Conservation (phyloP, 2,113 vertebrate genomes). For the Sinocyclocheilus anophthalmus region DNA sequence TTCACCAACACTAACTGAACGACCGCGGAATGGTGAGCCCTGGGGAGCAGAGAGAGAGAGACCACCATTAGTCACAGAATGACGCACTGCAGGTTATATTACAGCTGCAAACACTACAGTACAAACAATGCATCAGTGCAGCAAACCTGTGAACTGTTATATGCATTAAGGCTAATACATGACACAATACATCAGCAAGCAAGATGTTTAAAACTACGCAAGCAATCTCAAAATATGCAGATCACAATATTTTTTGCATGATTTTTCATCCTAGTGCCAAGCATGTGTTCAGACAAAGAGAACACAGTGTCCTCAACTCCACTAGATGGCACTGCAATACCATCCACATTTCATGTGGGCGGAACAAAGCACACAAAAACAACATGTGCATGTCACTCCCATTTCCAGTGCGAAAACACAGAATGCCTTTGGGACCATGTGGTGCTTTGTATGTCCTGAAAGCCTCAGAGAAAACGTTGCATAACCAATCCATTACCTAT, state of each 20-base stretch:
- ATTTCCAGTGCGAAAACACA: background rate
- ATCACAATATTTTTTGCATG: background rate
- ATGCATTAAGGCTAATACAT: background rate
- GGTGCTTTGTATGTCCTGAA: background rate
- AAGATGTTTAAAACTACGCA: too few species aligned
- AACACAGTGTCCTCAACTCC: conserved; percentile 38
- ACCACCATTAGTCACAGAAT: background rate
- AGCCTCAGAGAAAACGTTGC: background rate
- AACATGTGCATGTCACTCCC: conserved; percentile 26
- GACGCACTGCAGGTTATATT: background rate
- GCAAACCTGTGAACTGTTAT: background rate
- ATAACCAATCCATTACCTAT: background rate
- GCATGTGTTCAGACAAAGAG: conserved; percentile 26
- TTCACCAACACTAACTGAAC: conserved; percentile 88
- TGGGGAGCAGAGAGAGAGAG: conserved; percentile 40
- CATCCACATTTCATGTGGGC: background rate
- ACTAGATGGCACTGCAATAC: conserved; percentile 53
- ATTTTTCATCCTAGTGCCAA: conserved; percentile 3
- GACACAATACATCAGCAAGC: background rate
- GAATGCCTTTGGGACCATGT: background rate
- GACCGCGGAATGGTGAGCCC: conserved; percentile 77
- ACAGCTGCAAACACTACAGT: background rate
- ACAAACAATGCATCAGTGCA: background rate
- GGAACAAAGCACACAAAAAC: conserved; percentile 16
- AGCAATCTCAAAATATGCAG: background rate